Evolutionary conservation across 2,113 vertebrate genomes (phyloP), one percentile per base, ranked within the genome.

Genomic region (Callopanchax toddi): DNA sequence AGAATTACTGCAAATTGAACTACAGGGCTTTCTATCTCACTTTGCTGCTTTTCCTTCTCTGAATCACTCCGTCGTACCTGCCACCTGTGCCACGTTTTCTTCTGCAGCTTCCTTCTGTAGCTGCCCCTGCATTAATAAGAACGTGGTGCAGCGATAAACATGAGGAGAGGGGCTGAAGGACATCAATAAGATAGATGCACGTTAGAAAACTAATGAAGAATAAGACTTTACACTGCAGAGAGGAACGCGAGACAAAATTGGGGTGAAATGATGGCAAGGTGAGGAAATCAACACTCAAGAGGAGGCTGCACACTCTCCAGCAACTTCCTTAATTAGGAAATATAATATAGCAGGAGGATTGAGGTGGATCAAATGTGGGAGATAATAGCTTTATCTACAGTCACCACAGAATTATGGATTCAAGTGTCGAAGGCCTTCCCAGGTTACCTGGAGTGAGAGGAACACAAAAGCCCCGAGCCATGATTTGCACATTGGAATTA

Each of bases 1-100:
- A 89, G 86, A 90, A 89, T 90, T 86, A 91, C 89, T 84, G 81
- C 88, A 88, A 90, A 91, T 89, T 86, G 87, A 91, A 92, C 83
- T 85, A 82, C 39, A 57, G 76, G 59, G 50, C 69, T 79, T 71
- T 79, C 61, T 77, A 52, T 63, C 58, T 50, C 36, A 23, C 60
- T 57, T 60, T 69, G 54, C 67, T 64, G 73, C 40, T 73, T 70
- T 60, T 36, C 59, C 51, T 21, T 52, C 62, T 49, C 53, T 26
- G 23, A 74, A 72, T 78, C 68, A 56, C 60, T 71, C 62, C 44
- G 44, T 84, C 72, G 66, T 61, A 52, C 63, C 40, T 8, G 5
- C 56, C 66, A 8, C 17, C 34, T 13, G 1, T 55, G 60, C 73
- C 78, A 57, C 76, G n/a, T n/a, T n/a, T 53, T 70, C 63, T 49